Base-by-base conservation (phyloP, 2,797 vertebrate genomes). In the Nannoperca australis region DNA sequence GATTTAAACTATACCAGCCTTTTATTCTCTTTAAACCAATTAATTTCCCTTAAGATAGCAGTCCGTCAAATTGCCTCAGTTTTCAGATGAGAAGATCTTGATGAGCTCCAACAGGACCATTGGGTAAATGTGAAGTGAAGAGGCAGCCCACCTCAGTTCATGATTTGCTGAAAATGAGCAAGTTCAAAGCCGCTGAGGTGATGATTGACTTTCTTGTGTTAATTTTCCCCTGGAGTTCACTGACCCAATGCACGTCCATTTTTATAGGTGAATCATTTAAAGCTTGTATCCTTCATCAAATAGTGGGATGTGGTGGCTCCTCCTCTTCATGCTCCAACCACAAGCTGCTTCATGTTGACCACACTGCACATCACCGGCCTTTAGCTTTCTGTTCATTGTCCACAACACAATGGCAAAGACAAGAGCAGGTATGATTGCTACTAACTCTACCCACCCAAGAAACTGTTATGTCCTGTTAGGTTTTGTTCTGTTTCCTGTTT, bases 101-200 rank as follows among this genome's bases (percentile, higher is more conserved):
- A 87, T 83, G n/a, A 76, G 79, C 70, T 64, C 73, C 54, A 53
- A 73, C 63, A 20, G 70, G 53, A 75, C 63, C 70, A 74, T 70
- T 79, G 44, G 36, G 40, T 51, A 61, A 51, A 75, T n/a, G 24
- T 38, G 62, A 11, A 55, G 8, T 9, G 27, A 56, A 61, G 38
- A 60, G 36, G 36, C 0, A 9, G 45, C 22, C 42, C 7, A 40
- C 15, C 54, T 63, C 65, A 14, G 34, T 54, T 79, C 71, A 70
- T 60, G 54, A 40, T 81, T 71, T 44, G 30, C 40, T 70, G 64
- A 54, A 88, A 85, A 85, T 73, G 45, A 83, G 67, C 18, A 22
- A 34, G 64, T 86, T 83, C 44, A 78, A 89, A 88, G 84, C 51
- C 82, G 85, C 84, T 77, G 77, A 85, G 67, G 53, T 59, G 59